A percentile compares a stretch with the other conserved stretches of the same genome.
These are phyloP conservation scores for Melopsittacus undulatus DNA, from an alignment of 2,797 vertebrate genomes.

Conservation along the genomic window DNA sequence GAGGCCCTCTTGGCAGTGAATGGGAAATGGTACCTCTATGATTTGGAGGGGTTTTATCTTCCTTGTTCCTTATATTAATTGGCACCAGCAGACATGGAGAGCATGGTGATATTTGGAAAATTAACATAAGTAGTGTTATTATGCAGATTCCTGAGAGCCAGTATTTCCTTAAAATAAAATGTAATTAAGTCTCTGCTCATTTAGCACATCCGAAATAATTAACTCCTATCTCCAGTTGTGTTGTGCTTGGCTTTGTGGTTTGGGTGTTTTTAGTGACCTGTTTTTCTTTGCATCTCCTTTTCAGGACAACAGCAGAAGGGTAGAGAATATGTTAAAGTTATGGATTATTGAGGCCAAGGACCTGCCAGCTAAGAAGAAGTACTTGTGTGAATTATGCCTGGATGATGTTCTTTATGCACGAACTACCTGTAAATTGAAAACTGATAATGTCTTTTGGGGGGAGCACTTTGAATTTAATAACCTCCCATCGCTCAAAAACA, in stretches of 20 bases:
- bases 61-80: slow-evolving; percentile 55
- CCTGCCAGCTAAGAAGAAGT: slow-evolving; percentile 97
- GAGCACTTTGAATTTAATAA: slow-evolving; percentile 99
- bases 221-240: slow-evolving; percentile 32
- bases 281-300: background rate
- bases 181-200: slow-evolving; percentile 64
- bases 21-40: background rate
- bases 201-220: slow-evolving; percentile 60
- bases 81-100: slow-evolving; percentile 40
- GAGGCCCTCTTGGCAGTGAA: background rate
- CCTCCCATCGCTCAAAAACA: slow-evolving; percentile 88
- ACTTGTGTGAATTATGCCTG: slow-evolving; percentile 95
- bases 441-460: slow-evolving; percentile 98
- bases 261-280: background rate
- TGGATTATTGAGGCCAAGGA: slow-evolving; percentile 99
- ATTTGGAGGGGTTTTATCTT: slow-evolving; percentile 37
- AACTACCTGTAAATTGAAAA: slow-evolving; percentile 98
- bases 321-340: slow-evolving; percentile 93
- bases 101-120: slow-evolving; percentile 55
- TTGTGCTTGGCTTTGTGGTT: background rate
- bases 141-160: slow-evolving; percentile 67
- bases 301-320: slow-evolving; percentile 96
- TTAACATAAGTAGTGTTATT: slow-evolving; percentile 66
- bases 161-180: slow-evolving; percentile 70
- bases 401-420: slow-evolving; percentile 96